These are phyloP conservation scores for Austrofundulus limnaeus DNA, from an alignment of 2,113 vertebrate species.

Conservation along the genomic window DNA sequence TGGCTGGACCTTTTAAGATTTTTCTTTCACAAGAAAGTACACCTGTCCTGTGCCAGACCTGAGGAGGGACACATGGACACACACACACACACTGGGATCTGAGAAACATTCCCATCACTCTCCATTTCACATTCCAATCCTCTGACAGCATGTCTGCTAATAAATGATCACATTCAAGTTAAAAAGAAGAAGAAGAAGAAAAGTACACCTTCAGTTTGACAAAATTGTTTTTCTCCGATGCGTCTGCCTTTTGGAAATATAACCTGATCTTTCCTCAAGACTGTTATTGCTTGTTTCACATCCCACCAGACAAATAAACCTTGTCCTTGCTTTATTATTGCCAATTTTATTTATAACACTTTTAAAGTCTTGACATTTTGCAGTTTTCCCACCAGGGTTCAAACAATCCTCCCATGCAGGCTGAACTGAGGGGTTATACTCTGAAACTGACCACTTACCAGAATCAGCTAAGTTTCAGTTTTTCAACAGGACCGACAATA, in stretches of 20 bases:
- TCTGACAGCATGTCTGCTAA: slow-evolving; percentile 80
- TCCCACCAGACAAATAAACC: slow-evolving; percentile 16
- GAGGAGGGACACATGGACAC: slow-evolving; percentile 32
- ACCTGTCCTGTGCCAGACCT: slow-evolving; percentile 73
- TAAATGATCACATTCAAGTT: slow-evolving; percentile 72
- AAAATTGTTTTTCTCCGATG: slow-evolving; percentile 50
- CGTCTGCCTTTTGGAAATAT: slow-evolving; percentile 28
- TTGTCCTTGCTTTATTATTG: slow-evolving; percentile 5
- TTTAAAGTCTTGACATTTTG: slow-evolving; percentile 3
- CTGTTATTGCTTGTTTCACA: slow-evolving; percentile 8
- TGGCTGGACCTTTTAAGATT: slow-evolving; percentile 49
- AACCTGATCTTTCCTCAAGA: slow-evolving; percentile 14
- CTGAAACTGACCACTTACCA: too few species aligned
- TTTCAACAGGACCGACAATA: slow-evolving; percentile 11
- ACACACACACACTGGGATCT: slow-evolving; percentile 35
- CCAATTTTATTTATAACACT: slow-evolving; percentile 3
- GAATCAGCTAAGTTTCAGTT: neutral
- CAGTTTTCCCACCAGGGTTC: too few species aligned
- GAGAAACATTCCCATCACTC: slow-evolving; percentile 71
- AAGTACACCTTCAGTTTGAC: slow-evolving; percentile 55
- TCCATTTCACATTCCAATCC: slow-evolving; percentile 76
- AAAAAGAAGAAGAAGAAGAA: slow-evolving; percentile 53
- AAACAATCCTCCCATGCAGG: too few species aligned
- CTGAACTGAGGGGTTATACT: too few species aligned
- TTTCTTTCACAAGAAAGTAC: slow-evolving; percentile 58